phyloP scores from a whole-genome alignment of 2,797 vertebrate species.

The Onychomys arenicola region DNA sequence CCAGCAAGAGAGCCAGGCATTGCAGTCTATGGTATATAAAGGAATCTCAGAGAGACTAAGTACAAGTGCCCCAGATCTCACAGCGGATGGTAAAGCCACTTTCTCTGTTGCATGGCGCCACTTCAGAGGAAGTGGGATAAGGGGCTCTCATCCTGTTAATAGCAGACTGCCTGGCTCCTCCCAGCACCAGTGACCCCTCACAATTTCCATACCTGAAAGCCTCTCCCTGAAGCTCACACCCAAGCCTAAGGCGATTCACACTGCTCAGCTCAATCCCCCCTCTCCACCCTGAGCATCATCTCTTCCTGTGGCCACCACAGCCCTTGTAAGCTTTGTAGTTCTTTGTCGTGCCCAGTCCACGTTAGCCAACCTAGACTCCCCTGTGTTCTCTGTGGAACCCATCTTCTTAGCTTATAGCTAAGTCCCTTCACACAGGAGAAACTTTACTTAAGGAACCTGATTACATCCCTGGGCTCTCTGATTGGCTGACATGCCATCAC shows the following conservation, averaged over 20 bases:
- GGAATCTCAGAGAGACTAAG: neutral
- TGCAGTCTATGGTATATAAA: neutral
- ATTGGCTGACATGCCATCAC: neutral
- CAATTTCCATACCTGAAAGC: neutral
- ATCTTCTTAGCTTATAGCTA: neutral
- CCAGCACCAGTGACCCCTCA: neutral
- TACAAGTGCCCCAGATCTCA: neutral
- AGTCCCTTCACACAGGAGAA: neutral
- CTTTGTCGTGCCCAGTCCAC: neutral
- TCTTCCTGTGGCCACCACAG: neutral
- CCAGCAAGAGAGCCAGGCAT: neutral
- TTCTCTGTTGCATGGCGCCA: neutral
- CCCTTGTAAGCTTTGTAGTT: neutral
- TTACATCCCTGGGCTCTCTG: neutral
- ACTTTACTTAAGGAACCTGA: neutral
- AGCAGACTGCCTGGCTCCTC: neutral
- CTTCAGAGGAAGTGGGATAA: neutral
- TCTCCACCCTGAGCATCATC: accelerated
- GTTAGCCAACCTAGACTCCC: neutral
- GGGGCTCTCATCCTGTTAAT: neutral
- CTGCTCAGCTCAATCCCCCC: neutral
- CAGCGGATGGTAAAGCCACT: neutral
- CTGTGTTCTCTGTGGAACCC: neutral
- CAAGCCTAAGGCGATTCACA: neutral
- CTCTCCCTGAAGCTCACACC: neutral